Evolutionary conservation across 2,113 vertebrate genomes (phyloP), one percentile per base, ranked within the genome.

Genomic region (Chaenocephalus aceratus): DNA sequence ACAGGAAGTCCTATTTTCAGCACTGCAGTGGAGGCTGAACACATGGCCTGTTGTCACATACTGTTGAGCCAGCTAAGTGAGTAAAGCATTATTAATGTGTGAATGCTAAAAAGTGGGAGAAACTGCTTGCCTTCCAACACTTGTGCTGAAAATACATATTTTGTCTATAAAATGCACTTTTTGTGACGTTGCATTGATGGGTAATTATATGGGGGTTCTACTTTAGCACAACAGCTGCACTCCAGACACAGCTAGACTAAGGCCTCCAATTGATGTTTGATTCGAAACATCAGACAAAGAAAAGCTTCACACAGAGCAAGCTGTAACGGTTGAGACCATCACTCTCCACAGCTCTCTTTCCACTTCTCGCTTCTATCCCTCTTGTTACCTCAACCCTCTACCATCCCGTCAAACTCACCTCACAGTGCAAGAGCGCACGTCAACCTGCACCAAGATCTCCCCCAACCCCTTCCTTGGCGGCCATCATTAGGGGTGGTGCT

Each of bases 401-500:
- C 81, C 34, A 44, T 54, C 57, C 64, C 84, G 68, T 90, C 88
- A 86, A 77, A 84, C 81, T 80, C 49, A 48, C 54, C 76, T 60
- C 72, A 53, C 79, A 61, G 76, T 49, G 71, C 75, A 80, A n/a
- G 63, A 64, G 26, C 59, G 26, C 80, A 73, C n/a, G 26, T 77
- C 76, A 84, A 63, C 80, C 69, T 16, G 65, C 65, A 63, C 76
- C 77, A 58, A 1, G 67, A 30, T 75, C 77, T 72, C 66, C 62
- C 58, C 66, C 59, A 66, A 68, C 80, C 83, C 82, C 77, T 74
- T 85, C 86, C 89, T 81, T 79, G 68, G 81, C 85, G 49, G 81
- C 86, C 90, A 91, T 94, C 93, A 94, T 94, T 93, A 94, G 83
- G 81, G 89, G 90, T 84, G 79, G 80, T 80, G 79, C 85, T 80